Base-by-base conservation (phyloP, 2,113 vertebrate species). In the Candoia aspera region DNA sequence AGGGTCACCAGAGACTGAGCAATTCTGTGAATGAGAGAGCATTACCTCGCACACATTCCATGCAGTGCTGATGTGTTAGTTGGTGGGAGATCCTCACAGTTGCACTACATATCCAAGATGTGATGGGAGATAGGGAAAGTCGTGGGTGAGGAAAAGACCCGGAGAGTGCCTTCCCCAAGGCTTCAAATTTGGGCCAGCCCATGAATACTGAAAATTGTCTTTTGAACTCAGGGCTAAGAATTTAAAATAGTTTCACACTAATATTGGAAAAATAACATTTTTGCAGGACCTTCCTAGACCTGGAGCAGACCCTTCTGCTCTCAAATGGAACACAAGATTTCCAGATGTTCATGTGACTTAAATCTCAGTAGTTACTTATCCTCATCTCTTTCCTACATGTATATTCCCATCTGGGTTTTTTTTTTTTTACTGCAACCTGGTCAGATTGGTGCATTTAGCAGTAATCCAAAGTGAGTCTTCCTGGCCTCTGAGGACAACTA, bases 1-100 rank as follows among this genome's bases (percentile, higher is more conserved):
- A 49, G 0, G 86, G 42, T 86, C 62, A 94, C 88, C 29, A 90
- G 33, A 93, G 93, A 85, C 88, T 49, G 12, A 84, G 93, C 55
- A 55, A 73, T 68, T 59, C 87, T 53, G 37, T 37, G 53, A 73
- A 92, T 24, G 91, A 59, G 91, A 64, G 58, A 88, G 15, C 90
- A 57, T 42, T 0, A 91, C 58, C 24, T 90, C 91, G 26, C 33
- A 9, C 1, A 1, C 1, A 59, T n/a, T 29, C 13, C 85, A 10
- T 64, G 84, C 84, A 54, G 9, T 0, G 0, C 12, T 62, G 90
- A 86, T 93, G 60, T 85, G 37, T 54, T 85, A 86, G 55, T 87
- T 94, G 60, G 59, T 21, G 37, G 83, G 83, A 37, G 55, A 8
- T 26, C 12, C 1, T 10, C 83, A 88, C 57, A 90, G 24, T 88